These are phyloP conservation scores for Prietella phreatophila DNA, from an alignment of 2,113 vertebrate species.

Conservation along the genomic window DNA sequence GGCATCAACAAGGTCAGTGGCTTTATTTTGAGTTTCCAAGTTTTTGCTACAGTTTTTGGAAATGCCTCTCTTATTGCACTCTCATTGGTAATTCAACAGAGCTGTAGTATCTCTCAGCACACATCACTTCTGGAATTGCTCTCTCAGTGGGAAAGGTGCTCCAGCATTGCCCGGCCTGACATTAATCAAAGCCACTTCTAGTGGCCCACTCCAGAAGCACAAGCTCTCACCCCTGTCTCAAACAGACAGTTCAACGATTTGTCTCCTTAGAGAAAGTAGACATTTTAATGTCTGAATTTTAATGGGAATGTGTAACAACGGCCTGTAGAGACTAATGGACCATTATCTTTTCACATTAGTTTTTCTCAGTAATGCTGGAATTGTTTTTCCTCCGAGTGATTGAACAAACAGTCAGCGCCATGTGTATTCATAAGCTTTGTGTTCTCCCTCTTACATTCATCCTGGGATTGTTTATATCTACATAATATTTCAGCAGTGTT, in stretches of 20 bases:
- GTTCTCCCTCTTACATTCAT: slow-evolving; percentile 23
- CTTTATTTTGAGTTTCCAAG: slow-evolving; percentile 36
- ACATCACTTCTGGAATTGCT: slow-evolving; percentile 55
- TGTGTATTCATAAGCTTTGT: slow-evolving; percentile 34
- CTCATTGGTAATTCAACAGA: slow-evolving; percentile 53
- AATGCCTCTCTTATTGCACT: slow-evolving; percentile 39
- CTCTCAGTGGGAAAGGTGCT: slow-evolving; percentile 58
- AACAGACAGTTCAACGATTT: slow-evolving; percentile 74
- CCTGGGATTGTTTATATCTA: slow-evolving; percentile 25
- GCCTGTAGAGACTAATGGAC: slow-evolving; percentile 53
- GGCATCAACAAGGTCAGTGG: neutral
- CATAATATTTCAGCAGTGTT: slow-evolving; percentile 28
- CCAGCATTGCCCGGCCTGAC: slow-evolving; percentile 65
- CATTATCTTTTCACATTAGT: slow-evolving; percentile 55
- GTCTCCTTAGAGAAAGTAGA: slow-evolving; percentile 66
- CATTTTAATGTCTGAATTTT: slow-evolving; percentile 57
- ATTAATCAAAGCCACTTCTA: slow-evolving; percentile 83
- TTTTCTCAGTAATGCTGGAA: slow-evolving; percentile 46
- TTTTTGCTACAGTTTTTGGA: slow-evolving; percentile 41
- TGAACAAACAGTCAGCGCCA: slow-evolving; percentile 33
- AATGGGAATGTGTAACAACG: slow-evolving; percentile 53
- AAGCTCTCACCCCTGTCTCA: slow-evolving; percentile 71
- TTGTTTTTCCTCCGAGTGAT: slow-evolving; percentile 45
- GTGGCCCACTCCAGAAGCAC: slow-evolving; percentile 77
- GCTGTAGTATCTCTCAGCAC: slow-evolving; percentile 49